Conservation (phyloP, 2,797 vertebrate species). For the Sebastes trivittatus region DNA sequence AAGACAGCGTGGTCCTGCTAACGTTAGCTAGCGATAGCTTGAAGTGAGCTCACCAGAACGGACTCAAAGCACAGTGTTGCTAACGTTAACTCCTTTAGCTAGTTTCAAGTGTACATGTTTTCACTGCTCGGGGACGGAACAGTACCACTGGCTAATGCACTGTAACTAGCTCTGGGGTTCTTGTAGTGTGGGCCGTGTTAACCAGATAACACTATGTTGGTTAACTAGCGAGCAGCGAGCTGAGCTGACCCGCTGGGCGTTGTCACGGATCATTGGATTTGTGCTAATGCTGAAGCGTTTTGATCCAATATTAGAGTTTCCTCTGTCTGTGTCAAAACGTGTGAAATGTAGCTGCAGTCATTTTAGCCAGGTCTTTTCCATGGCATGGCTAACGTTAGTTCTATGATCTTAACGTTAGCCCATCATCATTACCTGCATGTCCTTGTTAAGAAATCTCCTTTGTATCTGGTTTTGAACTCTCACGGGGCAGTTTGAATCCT, state of each 20-base stretch:
- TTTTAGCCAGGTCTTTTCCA: background rate
- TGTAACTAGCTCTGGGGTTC: no score
- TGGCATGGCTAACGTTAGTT: background rate
- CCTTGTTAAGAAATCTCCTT: background rate
- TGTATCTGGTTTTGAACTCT: background rate
- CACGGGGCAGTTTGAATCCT: no score
- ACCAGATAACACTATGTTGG: background rate
- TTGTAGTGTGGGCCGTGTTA: background rate
- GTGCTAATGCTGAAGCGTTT: no score
- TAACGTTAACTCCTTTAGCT: background rate
- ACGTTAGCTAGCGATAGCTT: background rate
- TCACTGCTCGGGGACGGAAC: background rate
- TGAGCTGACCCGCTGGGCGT: background rate
- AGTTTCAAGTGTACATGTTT: background rate
- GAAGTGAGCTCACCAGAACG: no score
- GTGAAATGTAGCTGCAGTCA: background rate
- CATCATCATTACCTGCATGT: background rate
- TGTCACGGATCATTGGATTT: background rate
- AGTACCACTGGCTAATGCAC: background rate
- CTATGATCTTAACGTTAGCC: background rate
- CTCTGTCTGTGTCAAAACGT: background rate
- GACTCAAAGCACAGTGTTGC: background rate
- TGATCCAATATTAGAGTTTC: background rate
- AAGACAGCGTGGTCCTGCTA: background rate
- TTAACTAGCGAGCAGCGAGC: background rate